phyloP scores from a whole-genome alignment of 2,797 vertebrate species.

The Darevskia nairensis region DNA sequence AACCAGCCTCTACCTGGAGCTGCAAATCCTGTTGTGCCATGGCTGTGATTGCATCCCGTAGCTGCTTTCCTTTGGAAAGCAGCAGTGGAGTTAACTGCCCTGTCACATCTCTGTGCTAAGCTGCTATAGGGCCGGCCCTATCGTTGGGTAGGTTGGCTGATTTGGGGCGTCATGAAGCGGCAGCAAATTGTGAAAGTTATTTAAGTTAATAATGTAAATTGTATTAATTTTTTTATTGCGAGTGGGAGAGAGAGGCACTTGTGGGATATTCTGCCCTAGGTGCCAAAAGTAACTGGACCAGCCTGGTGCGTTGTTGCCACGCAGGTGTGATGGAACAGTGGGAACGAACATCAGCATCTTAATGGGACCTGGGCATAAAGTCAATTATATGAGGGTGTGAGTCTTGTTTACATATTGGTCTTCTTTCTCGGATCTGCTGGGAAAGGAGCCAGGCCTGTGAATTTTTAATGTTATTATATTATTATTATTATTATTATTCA shows the following conservation, averaged over 20 bases:
- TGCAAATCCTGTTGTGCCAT: neutral
- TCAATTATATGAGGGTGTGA: neutral
- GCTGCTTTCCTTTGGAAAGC: neutral
- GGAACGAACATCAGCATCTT: neutral
- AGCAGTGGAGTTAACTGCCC: neutral
- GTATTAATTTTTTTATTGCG: neutral
- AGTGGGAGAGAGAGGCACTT: no score
- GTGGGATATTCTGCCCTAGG: neutral
- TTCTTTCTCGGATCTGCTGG: neutral
- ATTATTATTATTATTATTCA: neutral
- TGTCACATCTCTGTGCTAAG: neutral
- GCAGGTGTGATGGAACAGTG: neutral
- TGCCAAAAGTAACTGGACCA: neutral
- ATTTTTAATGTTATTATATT: neutral
- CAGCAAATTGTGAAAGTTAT: neutral
- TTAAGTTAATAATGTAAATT: neutral
- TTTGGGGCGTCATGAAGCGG: neutral
- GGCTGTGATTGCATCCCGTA: no score
- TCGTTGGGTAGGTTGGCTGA: neutral
- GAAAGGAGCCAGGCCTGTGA: conserved; percentile 12
- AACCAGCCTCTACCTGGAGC: neutral
- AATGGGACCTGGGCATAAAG: neutral
- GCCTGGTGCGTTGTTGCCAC: neutral
- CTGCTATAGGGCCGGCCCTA: neutral
- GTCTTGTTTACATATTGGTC: conserved; percentile 20